Evolutionary conservation across 2,888 invertebrate species (phyloP), one percentile per base, ranked within the genome.

Genomic region (Apamea sordens): DNA sequence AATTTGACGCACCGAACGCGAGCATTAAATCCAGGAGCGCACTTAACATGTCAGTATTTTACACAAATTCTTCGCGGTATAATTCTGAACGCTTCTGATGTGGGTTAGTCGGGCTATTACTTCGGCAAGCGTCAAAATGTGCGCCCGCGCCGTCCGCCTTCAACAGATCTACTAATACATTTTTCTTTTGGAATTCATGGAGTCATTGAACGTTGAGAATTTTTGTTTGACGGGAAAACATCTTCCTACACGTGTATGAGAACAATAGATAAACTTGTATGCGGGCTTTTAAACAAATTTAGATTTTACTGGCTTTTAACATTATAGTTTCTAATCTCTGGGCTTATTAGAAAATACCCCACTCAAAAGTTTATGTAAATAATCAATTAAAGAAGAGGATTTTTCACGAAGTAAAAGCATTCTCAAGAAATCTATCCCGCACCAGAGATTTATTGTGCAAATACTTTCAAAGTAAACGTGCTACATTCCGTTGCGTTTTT

Each of bases 41-140:
- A 88, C 87, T 90, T 86, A 80, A 85, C 80, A 77, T 85, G 80
- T 87, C 83, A 88, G 87, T 92, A 89, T 90, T 91, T 90, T 89
- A 90, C 86, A 87, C 82, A 71, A 77, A 86, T 87, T 85, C 82
- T 84, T 88, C 82, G 71, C 73, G 73, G 82, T 86, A 87, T 81
- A 81, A 78, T 85, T 82, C 71, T 65, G 76, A 84, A 80, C 73
- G 77, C 64, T 83, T 83, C 80, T 67, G 79, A 83, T 83, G 81
- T 87, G 69, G 83, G 81, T 82, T 87, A 84, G 82, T 80, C 81
- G 69, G 76, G 79, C 72, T 76, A 82, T 86, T 82, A 86, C 79
- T 85, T 76, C 74, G 77, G 79, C 71, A 73, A 53, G 78, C 82
- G 79, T 79, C 71, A 76, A 85, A 79, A 80, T 76, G 81, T 71